Percentiles rank a stretch among this genome's conserved stretches.
phyloP scores from a whole-genome alignment of 2,888 invertebrate species.

The Heliconius cydno region DNA sequence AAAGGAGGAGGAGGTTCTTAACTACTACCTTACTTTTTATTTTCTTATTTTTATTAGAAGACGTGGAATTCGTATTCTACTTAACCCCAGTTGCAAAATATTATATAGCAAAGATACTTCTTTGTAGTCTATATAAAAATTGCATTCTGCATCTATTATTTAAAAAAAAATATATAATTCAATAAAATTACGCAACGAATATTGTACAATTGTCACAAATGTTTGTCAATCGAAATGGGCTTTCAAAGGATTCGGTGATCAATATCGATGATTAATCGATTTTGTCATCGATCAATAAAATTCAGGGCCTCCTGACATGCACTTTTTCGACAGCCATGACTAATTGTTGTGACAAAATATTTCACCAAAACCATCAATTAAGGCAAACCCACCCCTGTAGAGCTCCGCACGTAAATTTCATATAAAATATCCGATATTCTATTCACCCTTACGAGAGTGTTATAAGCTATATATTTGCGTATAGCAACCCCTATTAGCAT shows the following conservation, averaged over 20 bases:
- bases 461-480: conserved; percentile 35
- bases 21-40: no score
- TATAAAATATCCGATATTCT: conserved; percentile 34
- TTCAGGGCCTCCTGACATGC: conserved; percentile 75
- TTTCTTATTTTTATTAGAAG: not conserved
- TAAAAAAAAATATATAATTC: not conserved
- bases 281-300: conserved; percentile 73
- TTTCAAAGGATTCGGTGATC: conserved; percentile 69
- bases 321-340: conserved; percentile 76
- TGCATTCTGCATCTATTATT: not conserved
- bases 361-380: conserved; percentile 80
- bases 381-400: conserved; percentile 62
- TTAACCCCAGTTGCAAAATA: not conserved
- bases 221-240: conserved; percentile 73
- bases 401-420: conserved; percentile 51
- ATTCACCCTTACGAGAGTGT: conserved; percentile 32
- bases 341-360: conserved; percentile 84
- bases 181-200: conserved; percentile 26
- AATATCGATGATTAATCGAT: conserved; percentile 76
- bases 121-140: not conserved
- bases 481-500: conserved; percentile 46
- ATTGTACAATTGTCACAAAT: conserved; percentile 57
- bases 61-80: not conserved
- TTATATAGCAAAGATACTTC: not conserved
- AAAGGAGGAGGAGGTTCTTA: no score